Evolutionary conservation across 2,113 vertebrate genomes (phyloP), one percentile per base, ranked within the genome.

Genomic region (Thamnophis sirtalis): DNA sequence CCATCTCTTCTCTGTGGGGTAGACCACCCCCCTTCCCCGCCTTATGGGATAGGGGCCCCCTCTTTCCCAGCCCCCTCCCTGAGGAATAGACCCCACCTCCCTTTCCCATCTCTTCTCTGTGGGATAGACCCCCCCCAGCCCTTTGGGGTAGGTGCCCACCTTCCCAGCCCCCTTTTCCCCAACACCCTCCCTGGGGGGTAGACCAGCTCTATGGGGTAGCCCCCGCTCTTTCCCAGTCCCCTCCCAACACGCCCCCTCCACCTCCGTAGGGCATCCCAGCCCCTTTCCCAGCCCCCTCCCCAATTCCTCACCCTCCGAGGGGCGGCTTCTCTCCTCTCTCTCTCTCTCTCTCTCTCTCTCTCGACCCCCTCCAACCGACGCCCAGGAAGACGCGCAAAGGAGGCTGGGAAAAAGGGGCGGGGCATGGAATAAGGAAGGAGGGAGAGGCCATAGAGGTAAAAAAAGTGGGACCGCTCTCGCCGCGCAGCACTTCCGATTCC

Each of bases 201-300:
- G 21, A 21, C 10, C n/a, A 11, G 7, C 8, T 28, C 17, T 84
- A 19, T 11, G 19, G 73, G 73, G 33, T 2, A 13, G 19, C 1
- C 2, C 3, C 19, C 5, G n/a, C 9, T 2, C 0, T 2, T 28
- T 2, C 4, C 54, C 28, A 8, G 26, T 0, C 8, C 11, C 0
- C 0, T 13, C 11, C 1, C 13, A 2, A 13, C 3, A 6, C 1
- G 19, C 55, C 43, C 5, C 55, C 7, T n/a, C 55, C 33, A 0
- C 9, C 87, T 3, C 54, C 22, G 1, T 33, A 15, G 26, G 9
- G 2, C 19, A 33, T 28, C n/a, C 33, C 15, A 5, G 86, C 28
- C 7, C 19, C 3, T 15, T 51, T 5, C 0, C 22, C 17, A 26
- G 1, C 1, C 53, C 10, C 0, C 85, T 21, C n/a, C 87, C 22